Percentiles rank a stretch among this genome's conserved stretches.
phyloP scores from a whole-genome alignment of 2,113 vertebrate genomes.

The Heloderma charlesbogerti region DNA sequence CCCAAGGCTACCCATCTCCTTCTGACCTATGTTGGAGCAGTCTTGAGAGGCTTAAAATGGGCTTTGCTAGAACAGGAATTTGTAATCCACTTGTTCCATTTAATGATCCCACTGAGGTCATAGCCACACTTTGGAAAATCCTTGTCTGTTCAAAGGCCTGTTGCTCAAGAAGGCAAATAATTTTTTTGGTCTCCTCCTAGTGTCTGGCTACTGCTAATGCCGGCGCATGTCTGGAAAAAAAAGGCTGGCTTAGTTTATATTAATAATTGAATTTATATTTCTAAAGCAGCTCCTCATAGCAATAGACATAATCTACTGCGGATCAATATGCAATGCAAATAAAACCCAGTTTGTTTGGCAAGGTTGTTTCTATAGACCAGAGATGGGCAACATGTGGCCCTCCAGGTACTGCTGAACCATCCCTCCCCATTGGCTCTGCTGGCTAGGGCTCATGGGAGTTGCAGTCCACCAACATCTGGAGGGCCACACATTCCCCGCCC shows the following conservation, averaged over 20 bases:
- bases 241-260: neutral
- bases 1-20: neutral
- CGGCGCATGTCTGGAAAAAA: neutral
- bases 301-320: neutral
- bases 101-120: neutral
- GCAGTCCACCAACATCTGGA: no score
- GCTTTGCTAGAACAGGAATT: neutral
- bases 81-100: neutral
- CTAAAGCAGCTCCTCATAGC: neutral
- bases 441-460: no score
- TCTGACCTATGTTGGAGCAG: neutral
- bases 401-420: neutral
- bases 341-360: neutral
- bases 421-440: no score
- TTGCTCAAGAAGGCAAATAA: neutral
- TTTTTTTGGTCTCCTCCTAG: neutral
- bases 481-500: no score
- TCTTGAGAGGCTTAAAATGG: neutral
- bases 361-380: neutral
- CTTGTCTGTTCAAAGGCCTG: neutral
- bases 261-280: neutral
- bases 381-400: neutral
- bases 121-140: neutral
- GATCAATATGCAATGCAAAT: neutral
- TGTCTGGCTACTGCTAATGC: neutral